phyloP scores from a whole-genome alignment of 2,797 vertebrate species.

The Hypotaenidia philippensis region DNA sequence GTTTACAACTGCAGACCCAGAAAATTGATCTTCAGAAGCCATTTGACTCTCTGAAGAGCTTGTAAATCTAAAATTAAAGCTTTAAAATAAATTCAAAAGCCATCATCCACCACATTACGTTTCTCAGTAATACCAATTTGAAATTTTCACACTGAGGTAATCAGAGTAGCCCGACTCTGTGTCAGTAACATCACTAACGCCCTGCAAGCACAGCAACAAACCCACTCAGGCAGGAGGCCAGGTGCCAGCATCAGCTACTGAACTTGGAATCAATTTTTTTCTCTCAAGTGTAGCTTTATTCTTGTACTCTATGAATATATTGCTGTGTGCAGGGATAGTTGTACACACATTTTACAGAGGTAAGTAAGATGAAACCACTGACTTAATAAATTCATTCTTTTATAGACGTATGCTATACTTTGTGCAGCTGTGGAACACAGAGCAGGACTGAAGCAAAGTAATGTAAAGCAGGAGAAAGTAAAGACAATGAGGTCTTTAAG shows the following conservation, averaged over 20 bases:
- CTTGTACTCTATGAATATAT: constrained; percentile 2
- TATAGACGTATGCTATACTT: neutral
- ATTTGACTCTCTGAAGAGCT: constrained; percentile 6
- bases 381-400: constrained; percentile 29
- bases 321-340: neutral
- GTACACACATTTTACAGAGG: constrained; percentile 12
- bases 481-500: neutral
- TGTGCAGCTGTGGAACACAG: neutral
- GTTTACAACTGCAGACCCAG: constrained; percentile 41
- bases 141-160: constrained; percentile 33
- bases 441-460: neutral
- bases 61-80: constrained; percentile 57
- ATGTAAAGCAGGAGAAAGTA: neutral
- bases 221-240: constrained; percentile 17
- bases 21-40: constrained; percentile 57
- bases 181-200: neutral
- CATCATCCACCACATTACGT: neutral
- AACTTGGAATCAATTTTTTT: constrained; percentile 53
- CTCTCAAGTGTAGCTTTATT: constrained; percentile 44
- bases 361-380: constrained; percentile 40
- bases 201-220: constrained; percentile 14
- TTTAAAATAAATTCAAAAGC: constrained; percentile 57
- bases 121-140: constrained; percentile 33
- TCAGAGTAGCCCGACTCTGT: neutral
- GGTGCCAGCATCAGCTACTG: constrained; percentile 3